Percentiles rank a stretch among this genome's conserved stretches.
Evolutionary conservation across 92 coral and sea anemone genomes (phyloP).

Genomic region (Metridium senile): DNA sequence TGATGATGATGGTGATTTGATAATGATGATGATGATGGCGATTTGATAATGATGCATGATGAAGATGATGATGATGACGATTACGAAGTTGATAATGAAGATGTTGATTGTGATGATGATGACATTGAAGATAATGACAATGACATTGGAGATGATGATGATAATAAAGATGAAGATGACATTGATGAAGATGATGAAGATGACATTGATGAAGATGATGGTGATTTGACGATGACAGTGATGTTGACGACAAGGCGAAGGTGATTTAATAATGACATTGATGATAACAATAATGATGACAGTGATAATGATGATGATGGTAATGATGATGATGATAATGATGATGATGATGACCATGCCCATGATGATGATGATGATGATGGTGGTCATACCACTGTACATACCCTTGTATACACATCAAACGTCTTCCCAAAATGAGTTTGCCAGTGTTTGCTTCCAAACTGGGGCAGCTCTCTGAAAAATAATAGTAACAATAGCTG

Average conservation of each 20-base stretch:
- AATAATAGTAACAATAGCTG: neutral
- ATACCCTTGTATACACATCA: constrained; percentile 93
- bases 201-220: neutral
- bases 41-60: no score
- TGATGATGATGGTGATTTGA: no score
- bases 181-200: neutral
- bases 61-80: no score
- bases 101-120: no score
- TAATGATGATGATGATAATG: no score
- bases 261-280: neutral
- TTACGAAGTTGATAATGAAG: no score
- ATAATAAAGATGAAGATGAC: neutral
- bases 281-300: neutral
- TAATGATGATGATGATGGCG: no score
- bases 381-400: neutral
- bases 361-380: no score
- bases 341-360: neutral
- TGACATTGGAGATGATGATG: no score
- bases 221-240: no score
- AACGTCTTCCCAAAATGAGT: constrained; percentile 95
- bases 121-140: no score
- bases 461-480: constrained; percentile 92
- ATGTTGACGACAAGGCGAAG: neutral
- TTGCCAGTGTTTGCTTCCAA: constrained; percentile 97
- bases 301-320: neutral